Evolutionary conservation across 2,113 vertebrate genomes (phyloP), one percentile per base, ranked within the genome.

Genomic region (Poeciliopsis turrubarensis): DNA sequence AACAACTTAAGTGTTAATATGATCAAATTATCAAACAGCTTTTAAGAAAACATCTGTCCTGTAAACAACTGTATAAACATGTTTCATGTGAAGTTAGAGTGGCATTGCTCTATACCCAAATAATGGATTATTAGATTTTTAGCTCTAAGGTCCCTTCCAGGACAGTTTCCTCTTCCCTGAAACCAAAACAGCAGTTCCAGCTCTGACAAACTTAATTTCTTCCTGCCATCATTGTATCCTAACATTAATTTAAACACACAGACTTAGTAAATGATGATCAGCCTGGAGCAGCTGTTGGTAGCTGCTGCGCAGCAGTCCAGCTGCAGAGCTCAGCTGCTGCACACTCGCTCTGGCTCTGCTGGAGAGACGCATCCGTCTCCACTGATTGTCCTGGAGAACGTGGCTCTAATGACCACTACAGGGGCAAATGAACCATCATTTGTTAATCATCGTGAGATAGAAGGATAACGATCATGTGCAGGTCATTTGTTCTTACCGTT

Each of bases 351-450:
- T n/a, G 4, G 64, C 22, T n/a, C 63, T 63, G 25, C 60, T 69
- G 60, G 8, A 60, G 73, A 65, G 78, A 61, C 19, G 39, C 74
- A 62, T 69, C 71, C 4, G 60, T 73, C 63, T 34, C 34, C 72
- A 29, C 8, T 60, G 54, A 61, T 64, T 75, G 66, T 62, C 70
- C 34, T 32, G 30, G 76, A 30, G 84, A 64, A 73, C 47, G 54
- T 32, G 30, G 5, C 44, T 17, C 57, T 79, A 82, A 84, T 72
- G 61, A 63, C 34, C 30, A 27, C 70, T 66, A n/a, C 25, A 57
- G 41, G 74, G 68, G 76, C 65, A 71, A 83, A 81, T 34, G 64
- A 70, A 67, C 39, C 73, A 75, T 39, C 32, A 68, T 54, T 47
- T 77, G 30, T 17, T 57, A 61, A 73, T 73, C 62, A 68, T 34